Evolutionary conservation across 2,888 invertebrate species (phyloP), one percentile per base, ranked within the genome.

Genomic region (Drosophila vallismaia): DNA sequence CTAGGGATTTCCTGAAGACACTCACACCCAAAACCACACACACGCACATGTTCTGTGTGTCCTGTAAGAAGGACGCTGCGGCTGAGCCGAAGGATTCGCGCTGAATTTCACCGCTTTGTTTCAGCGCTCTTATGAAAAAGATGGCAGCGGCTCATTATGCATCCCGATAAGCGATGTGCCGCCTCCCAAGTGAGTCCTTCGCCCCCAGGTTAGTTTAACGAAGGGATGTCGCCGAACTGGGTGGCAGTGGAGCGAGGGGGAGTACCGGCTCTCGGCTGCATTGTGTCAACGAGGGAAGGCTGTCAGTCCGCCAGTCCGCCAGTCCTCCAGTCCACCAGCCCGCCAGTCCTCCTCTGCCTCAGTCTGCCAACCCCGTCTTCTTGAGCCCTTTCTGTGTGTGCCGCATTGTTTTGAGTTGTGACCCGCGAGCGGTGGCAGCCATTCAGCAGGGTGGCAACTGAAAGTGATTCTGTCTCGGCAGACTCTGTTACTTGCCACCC

Each of bases 61-160:
- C 19, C 56, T 50, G 56, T 50, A 50, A 36, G 50, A 56, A 36
- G 50, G 56, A 49, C 24, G 40, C 29, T 7, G 52, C 57, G 72
- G 71, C 75, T 71, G 73, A 74, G 74, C 80, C 74, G 53, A 72
- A 81, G 77, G 88, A 89, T 74, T 66, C 84, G 82, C 88, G 87
- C 84, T 77, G 82, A 80, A 86, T 88, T 86, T 88, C 86, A 78
- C 85, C 75, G 84, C 88, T 78, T 84, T 84, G 83, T 87, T 79
- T 83, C 77, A 63, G 68, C 57, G 72, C 80, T 76, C 68, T 85
- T 75, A 70, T 72, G 67, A 74, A 83, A 81, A 86, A 87, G 83
- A 87, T 77, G 80, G 83, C 83, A 77, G 77, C 79, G 88, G 83
- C 88, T 85, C 84, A 88, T 85, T 86, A 88, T 86, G 73, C 80